phyloP scores from a whole-genome alignment of 2,797 vertebrate species.

The Fundulus diaphanus region DNA sequence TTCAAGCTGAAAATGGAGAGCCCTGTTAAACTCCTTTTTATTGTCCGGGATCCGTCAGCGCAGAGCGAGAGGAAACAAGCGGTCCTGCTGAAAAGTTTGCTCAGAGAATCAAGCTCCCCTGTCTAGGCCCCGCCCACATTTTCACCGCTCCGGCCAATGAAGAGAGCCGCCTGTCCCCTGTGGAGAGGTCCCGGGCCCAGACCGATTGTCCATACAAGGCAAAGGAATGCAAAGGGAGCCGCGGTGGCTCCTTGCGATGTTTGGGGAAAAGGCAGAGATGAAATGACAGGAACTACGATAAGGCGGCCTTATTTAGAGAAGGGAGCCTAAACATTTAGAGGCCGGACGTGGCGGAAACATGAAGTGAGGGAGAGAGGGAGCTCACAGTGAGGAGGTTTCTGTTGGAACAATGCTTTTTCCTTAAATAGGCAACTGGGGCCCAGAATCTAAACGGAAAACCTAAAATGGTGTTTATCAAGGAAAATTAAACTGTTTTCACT shows the following conservation, averaged over 20 bases:
- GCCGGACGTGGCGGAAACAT: slow-evolving; percentile 39
- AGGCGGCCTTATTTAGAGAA: slow-evolving; percentile 87
- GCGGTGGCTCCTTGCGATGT: slow-evolving; percentile 71
- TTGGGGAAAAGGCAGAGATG: slow-evolving; percentile 77
- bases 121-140: slow-evolving; percentile 67
- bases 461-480: background rate
- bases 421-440: slow-evolving; percentile 71
- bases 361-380: slow-evolving; percentile 37
- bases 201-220: slow-evolving; percentile 88
- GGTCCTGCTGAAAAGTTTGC: slow-evolving; percentile 81
- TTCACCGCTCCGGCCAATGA: slow-evolving; percentile 73
- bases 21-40: slow-evolving; percentile 66
- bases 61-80: slow-evolving; percentile 71
- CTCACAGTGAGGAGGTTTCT: slow-evolving; percentile 54
- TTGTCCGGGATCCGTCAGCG: slow-evolving; percentile 64
- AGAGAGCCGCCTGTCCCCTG: slow-evolving; percentile 45
- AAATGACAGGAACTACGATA: slow-evolving; percentile 86
- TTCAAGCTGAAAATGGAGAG: slow-evolving; percentile 67
- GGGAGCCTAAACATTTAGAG: slow-evolving; percentile 61
- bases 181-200: slow-evolving; percentile 78
- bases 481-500: background rate
- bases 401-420: slow-evolving; percentile 47
- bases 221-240: slow-evolving; percentile 83
- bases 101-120: slow-evolving; percentile 73
- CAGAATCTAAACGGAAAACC: slow-evolving; percentile 35